Evolutionary conservation across 2,113 vertebrate genomes (phyloP).

Genomic region (Sarotherodon lohbergeri): DNA sequence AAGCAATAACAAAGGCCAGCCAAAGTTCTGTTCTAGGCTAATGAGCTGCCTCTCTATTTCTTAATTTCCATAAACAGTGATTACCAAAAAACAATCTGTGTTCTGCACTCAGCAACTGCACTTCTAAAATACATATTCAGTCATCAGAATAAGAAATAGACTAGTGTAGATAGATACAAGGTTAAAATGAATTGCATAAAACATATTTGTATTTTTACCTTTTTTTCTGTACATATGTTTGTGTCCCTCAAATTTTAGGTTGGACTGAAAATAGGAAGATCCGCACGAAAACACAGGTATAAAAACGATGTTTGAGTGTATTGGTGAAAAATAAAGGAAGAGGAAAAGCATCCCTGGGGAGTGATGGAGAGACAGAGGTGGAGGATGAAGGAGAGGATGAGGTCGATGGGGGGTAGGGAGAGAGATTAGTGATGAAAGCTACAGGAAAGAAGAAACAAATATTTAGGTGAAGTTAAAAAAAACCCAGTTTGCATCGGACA

Average conservation of each 20-base stretch:
- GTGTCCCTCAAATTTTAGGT: not conserved
- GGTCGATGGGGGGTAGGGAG: not conserved
- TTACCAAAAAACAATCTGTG: not conserved
- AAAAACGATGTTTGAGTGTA: not conserved
- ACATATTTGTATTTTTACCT: not conserved
- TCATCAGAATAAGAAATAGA: not conserved
- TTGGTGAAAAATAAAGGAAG: not conserved
- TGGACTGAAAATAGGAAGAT: not conserved
- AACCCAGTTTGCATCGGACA: conserved; percentile 21
- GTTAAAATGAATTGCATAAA: not conserved
- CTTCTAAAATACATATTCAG: not conserved
- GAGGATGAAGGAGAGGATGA: not conserved
- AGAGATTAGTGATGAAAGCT: not conserved
- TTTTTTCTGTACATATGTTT: not conserved
- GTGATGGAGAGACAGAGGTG: not conserved
- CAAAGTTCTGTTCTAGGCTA: not conserved
- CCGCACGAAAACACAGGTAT: accelerated
- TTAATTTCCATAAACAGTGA: not conserved
- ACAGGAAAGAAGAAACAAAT: not conserved
- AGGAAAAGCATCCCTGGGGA: not conserved
- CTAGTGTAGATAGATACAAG: not conserved
- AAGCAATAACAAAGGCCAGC: not conserved
- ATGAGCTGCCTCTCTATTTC: not conserved
- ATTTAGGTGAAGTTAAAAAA: not conserved
- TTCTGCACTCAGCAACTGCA: not conserved